Evolutionary conservation across 1,140 invertebrate species (phyloP), one percentile per base, ranked within the genome.

Genomic region (Cydia amplana): DNA sequence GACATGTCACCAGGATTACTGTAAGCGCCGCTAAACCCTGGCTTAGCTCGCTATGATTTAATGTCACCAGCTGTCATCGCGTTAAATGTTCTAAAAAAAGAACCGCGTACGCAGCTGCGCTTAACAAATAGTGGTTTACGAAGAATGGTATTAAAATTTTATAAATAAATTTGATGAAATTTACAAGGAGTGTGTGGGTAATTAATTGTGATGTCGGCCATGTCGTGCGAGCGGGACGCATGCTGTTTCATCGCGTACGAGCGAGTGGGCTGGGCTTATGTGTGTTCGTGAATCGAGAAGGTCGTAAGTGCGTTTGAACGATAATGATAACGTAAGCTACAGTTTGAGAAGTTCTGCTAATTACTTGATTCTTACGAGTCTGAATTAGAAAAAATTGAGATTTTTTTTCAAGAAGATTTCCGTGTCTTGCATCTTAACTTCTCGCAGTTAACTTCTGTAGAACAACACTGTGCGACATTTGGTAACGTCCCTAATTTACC

Each of bases 31-130:
- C n/a, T 75, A 82, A 85, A 88, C 83, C 85, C 81, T 40, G 74
- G 84, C 81, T 85, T 84, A 82, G 72, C 60, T 60, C 72, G 77
- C 74, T 28, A 67, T 87, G 84, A 88, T 86, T 83, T 84, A 86
- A 55, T 76, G 70, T 18, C 75, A 46, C 77, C 87, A 86, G 82
- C 84, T 88, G 87, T 88, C 87, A 84, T 75, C 87, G 80, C 77
- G 79, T 78, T 80, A 78, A 76, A 78, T 72, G 76, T 12, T 70
- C 49, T 49, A 74, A 77, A 82, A 78, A 83, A 81, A 81, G 73
- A 4, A 72, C 72, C 72, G 67, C 64, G n/a, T n/a, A 18, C 75
- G 32, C 79, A 82, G 77, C 81, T 79, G 81, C 72, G 49, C 49
- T 55, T 75, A 67, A 49, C 75, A 77, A 74, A 74, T 80, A 67